Evolutionary conservation across 2,113 vertebrate genomes (phyloP).

Genomic region (Rafetus swinhoei): DNA sequence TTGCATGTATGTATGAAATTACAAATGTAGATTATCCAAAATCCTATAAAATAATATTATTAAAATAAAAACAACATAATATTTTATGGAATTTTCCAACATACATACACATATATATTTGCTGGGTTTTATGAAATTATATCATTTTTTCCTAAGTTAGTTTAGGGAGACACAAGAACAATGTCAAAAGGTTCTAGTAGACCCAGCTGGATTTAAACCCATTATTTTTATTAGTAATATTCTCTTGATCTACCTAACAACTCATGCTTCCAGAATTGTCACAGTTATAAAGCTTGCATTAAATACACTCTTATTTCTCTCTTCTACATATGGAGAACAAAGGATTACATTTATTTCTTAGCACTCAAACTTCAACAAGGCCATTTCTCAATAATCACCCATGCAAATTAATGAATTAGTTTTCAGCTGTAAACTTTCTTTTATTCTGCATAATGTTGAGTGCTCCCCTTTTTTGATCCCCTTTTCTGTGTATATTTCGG

Average conservation of each 20-base stretch:
- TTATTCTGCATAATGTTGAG: neutral
- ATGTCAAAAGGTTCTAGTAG: neutral
- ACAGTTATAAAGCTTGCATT: neutral
- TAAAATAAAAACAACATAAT: neutral
- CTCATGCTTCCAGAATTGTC: neutral
- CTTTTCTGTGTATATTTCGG: neutral
- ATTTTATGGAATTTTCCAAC: neutral
- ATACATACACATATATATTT: too few species aligned
- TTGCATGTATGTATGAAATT: neutral
- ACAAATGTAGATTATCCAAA: neutral
- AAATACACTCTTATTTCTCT: neutral
- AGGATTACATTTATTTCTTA: neutral
- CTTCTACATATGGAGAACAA: fast-evolving
- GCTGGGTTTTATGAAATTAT: neutral
- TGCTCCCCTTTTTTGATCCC: neutral
- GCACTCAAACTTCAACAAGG: neutral
- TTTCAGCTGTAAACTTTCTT: neutral
- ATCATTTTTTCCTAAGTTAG: neutral
- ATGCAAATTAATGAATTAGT: neutral
- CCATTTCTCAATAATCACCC: neutral
- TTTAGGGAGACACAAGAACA: neutral
- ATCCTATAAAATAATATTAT: neutral
- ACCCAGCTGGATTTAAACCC: neutral
- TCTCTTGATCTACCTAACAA: neutral
- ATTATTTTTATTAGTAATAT: neutral